These are phyloP conservation scores for Heliconius eleuchia DNA, from an alignment of 1,140 invertebrate species.

Conservation along the genomic window DNA sequence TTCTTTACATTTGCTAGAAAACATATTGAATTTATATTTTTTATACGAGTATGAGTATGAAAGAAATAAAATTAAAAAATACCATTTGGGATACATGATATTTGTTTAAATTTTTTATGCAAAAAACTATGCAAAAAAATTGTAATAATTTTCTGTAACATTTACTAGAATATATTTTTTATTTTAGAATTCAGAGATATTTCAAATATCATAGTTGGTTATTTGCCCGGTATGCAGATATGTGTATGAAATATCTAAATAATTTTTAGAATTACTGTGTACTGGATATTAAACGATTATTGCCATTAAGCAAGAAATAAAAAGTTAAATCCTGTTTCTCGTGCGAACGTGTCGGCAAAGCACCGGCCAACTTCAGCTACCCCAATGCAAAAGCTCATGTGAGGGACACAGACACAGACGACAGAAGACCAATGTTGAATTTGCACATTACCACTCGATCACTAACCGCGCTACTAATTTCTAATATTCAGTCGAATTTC, in stretches of 20 bases:
- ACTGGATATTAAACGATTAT: not conserved
- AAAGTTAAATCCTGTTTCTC: slow-evolving; percentile 26
- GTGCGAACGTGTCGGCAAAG: slow-evolving; percentile 49
- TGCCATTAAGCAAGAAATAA: not conserved
- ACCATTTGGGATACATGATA: not conserved
- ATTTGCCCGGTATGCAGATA: not conserved
- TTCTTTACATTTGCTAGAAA: too few species aligned
- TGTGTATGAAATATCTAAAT: not conserved
- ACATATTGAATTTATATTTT: too few species aligned
- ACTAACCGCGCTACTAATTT: slow-evolving; percentile 44
- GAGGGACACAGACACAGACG: slow-evolving; percentile 43
- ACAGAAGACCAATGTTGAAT: slow-evolving; percentile 53
- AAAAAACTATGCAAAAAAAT: too few species aligned
- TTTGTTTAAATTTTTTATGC: not conserved
- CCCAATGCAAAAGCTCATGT: slow-evolving; percentile 66
- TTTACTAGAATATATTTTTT: too few species aligned
- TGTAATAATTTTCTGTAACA: too few species aligned
- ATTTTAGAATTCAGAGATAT: too few species aligned
- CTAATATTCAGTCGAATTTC: slow-evolving; percentile 73
- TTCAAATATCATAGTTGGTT: not conserved
- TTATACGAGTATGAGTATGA: not conserved
- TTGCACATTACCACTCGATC: slow-evolving; percentile 47
- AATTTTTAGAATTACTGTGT: not conserved
- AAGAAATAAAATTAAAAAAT: not conserved
- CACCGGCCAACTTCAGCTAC: slow-evolving; percentile 52